Base-by-base conservation (phyloP, 2,797 vertebrate genomes). In the Chelon labrosus region DNA sequence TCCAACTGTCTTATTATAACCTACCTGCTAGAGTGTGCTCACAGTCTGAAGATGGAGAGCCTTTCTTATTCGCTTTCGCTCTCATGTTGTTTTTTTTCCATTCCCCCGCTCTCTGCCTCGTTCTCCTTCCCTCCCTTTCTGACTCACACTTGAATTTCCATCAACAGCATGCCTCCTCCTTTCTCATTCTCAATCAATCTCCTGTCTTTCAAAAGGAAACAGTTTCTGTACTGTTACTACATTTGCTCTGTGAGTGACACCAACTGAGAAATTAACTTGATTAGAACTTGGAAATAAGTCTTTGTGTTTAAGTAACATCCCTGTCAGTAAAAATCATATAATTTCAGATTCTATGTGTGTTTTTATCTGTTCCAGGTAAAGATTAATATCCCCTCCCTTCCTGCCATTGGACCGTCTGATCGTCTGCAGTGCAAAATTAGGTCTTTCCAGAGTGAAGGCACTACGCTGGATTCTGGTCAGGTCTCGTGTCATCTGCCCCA, bases 401-500 rank as follows among this genome's bases (percentile, higher is more conserved):
- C 95, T 27, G 5, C 52, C 39, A 91, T 95, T 16, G 85, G 88
- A 49, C 44, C 42, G 3, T 86, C 91, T 12, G 93, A 95, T 83
- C 85, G 53, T 35, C 85, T 96, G 59, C 79, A 65, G 25, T 95
- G 95, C 87, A 52, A 12, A 13, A 82, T 95, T 10, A 54, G 72
- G 25, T 73, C 54, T 3, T 88, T 81, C 70, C 5, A 19, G 2
- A 94, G 90, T 53, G 55, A 59, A 0, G 94, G 91, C 50, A 66
- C 22, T 42, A 93, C 92, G 87, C 83, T 88, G 5, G 92, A 89
- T 27, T 83, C 92, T 0, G 83, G 89, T 63, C 91, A 92, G 79
- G 89, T 95, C 57, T 90, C 88, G 57, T 96, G 95, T 17, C 84
- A 90, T 0, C 95, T 95, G 52, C 93, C 93, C 27, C 59, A 91